phyloP scores from a whole-genome alignment of 2,113 vertebrate genomes.

The Grus americana region DNA sequence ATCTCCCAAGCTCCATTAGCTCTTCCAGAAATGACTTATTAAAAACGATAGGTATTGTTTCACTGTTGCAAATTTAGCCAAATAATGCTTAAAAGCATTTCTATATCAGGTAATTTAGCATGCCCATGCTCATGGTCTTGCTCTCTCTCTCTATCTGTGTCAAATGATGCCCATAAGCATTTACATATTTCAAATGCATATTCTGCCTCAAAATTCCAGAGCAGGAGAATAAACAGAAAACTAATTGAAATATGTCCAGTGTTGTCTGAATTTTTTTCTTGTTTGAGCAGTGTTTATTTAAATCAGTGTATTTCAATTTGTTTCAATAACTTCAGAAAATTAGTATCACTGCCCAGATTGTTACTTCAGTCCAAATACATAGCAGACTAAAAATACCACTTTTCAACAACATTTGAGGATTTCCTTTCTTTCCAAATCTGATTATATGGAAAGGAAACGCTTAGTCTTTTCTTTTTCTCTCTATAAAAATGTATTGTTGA shows the following conservation, averaged over 20 bases:
- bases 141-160: background rate
- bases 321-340: background rate
- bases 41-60: background rate
- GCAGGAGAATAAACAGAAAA: background rate
- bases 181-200: background rate
- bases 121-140: background rate
- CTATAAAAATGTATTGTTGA: background rate
- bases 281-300: background rate
- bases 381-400: background rate
- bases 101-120: background rate
- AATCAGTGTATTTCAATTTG: background rate
- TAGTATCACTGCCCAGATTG: background rate
- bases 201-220: background rate
- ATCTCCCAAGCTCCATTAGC: background rate
- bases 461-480: background rate
- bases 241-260: background rate
- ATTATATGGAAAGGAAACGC: background rate
- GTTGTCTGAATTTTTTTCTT: background rate
- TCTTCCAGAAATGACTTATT: background rate
- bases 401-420: background rate
- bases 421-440: background rate
- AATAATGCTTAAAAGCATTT: background rate
- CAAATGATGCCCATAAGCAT: background rate
- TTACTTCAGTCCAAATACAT: background rate
- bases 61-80: background rate